These are phyloP conservation scores for Sphaerophoria taeniata DNA, from an alignment of 2,888 invertebrate species.

Conservation along the genomic window DNA sequence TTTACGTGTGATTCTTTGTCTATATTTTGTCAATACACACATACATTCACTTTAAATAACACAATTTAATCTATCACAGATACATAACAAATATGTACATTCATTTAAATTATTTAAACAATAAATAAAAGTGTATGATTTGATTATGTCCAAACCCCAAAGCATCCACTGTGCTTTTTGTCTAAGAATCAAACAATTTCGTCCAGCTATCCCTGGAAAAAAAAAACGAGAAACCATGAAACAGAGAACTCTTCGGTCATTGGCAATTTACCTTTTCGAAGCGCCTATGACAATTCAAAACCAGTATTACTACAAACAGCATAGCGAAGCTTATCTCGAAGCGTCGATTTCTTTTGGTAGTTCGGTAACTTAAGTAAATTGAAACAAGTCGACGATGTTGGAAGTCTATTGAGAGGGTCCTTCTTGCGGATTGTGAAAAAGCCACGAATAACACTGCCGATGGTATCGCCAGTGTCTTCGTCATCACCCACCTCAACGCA, in stretches of 20 bases:
- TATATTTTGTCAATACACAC: not conserved
- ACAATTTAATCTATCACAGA: conserved; percentile 62
- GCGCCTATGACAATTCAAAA: conserved; percentile 95
- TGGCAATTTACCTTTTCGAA: conserved; percentile 12
- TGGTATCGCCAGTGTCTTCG: conserved; percentile 90
- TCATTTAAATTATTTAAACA: not conserved
- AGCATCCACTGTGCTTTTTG: not conserved
- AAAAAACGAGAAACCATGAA: not conserved
- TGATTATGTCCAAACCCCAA: conserved; percentile 6
- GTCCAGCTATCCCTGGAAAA: not conserved
- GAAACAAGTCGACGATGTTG: conserved; percentile 99
- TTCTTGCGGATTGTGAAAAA: conserved; percentile 98
- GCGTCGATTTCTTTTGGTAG: conserved; percentile 97
- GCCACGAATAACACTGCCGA: conserved; percentile 97
- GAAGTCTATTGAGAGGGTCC: conserved; percentile 96
- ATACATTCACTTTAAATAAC: conserved; percentile 27
- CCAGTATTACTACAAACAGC: conserved; percentile 99
- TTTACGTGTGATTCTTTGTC: conserved; percentile 11
- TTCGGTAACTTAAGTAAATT: conserved; percentile 99
- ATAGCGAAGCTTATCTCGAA: conserved; percentile 97
- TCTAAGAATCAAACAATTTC: too few species aligned
- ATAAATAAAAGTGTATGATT: conserved; percentile 23
- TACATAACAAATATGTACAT: conserved; percentile 54
- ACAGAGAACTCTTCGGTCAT: not conserved
- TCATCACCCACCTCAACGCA: conserved; percentile 99